Evolutionary conservation across 2,113 vertebrate genomes (phyloP).

Genomic region (Ailurus styani): DNA sequence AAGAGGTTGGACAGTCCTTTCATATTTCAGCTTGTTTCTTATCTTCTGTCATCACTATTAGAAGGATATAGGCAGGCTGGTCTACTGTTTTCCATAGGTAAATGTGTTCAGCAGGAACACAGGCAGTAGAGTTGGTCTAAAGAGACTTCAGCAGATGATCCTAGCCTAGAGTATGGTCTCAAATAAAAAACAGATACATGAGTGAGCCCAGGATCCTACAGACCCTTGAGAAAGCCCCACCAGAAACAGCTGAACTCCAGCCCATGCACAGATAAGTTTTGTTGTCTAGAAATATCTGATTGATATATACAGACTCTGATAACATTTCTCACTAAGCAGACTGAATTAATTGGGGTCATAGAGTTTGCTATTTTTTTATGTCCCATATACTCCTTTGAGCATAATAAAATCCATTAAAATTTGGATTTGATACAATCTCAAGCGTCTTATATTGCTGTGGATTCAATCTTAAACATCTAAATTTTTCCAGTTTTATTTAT

Average conservation of each 20-base stretch:
- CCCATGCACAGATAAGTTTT: not conserved
- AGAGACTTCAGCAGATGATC: not conserved
- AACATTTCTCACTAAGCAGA: not conserved
- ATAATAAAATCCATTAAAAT: not conserved
- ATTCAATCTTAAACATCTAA: not conserved
- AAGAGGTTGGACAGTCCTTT: not conserved
- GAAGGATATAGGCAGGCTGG: not conserved
- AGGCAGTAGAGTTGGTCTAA: accelerated
- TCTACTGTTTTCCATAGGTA: not conserved
- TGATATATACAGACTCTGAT: not conserved
- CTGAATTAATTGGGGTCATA: not conserved
- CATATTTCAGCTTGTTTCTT: not conserved
- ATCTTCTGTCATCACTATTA: not conserved
- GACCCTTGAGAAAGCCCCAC: not conserved
- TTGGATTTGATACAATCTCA: no score
- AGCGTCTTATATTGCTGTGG: not conserved
- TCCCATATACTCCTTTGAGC: not conserved
- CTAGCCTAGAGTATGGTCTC: accelerated
- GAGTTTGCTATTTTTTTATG: not conserved
- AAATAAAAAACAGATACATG: not conserved
- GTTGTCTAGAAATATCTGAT: not conserved
- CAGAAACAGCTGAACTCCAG: not conserved
- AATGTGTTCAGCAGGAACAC: not conserved
- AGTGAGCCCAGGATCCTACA: not conserved
- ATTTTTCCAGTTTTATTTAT: not conserved